phyloP scores from a whole-genome alignment of 1,140 invertebrate species.

The Oryctes rhinoceros region DNA sequence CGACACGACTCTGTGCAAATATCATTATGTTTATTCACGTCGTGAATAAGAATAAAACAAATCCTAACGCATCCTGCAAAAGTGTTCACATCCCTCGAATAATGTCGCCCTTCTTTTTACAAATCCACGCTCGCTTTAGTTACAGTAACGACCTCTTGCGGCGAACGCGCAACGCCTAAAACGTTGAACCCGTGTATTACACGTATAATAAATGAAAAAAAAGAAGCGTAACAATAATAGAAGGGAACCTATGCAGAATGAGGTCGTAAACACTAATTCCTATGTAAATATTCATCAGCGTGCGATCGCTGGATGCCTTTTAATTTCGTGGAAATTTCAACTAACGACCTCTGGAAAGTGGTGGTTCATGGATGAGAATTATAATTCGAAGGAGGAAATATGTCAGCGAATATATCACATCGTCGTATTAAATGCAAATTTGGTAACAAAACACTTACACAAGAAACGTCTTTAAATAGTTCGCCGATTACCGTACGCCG shows the following conservation, averaged over 20 bases:
- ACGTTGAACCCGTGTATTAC: constrained; percentile 9
- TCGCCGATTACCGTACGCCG: no score
- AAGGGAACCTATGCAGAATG: neutral
- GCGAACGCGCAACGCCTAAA: neutral
- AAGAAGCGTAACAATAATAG: constrained; percentile 28
- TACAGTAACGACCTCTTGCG: constrained; percentile 1
- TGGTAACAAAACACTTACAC: no score
- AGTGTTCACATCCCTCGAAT: constrained; percentile 16
- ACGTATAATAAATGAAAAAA: constrained; percentile 3
- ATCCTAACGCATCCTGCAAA: neutral
- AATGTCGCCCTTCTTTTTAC: neutral
- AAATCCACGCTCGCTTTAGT: neutral
- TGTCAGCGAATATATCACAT: no score
- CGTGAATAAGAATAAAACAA: no score
- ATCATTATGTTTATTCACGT: neutral
- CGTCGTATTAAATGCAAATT: no score
- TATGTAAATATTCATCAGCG: constrained; percentile 12
- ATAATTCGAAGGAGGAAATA: no score
- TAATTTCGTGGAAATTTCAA: neutral
- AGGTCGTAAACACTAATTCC: constrained; percentile 2
- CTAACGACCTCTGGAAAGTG: no score
- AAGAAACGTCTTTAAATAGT: no score
- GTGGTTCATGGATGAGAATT: no score
- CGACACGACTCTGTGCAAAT: neutral
- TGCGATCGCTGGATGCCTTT: neutral